phyloP scores from a whole-genome alignment of 2,113 vertebrate species.

The Gorilla gorilla region DNA sequence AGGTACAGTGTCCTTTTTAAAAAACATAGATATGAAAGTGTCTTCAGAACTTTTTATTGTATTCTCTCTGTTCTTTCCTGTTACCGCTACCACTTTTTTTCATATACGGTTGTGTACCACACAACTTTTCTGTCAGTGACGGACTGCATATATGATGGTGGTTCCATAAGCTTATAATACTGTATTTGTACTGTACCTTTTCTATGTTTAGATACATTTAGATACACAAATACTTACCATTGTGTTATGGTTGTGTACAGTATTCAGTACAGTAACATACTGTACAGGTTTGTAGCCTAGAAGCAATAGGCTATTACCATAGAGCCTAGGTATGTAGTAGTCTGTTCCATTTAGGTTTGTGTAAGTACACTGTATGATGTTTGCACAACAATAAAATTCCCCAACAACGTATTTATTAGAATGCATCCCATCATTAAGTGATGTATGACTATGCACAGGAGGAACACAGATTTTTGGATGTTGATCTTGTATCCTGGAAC shows the following conservation, averaged over 20 bases:
- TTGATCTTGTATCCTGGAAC: neutral
- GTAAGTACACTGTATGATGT: neutral
- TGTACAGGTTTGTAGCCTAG: neutral
- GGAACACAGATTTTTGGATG: neutral
- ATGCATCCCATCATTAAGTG: neutral
- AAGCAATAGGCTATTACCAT: neutral
- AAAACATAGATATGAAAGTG: neutral
- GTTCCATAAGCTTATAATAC: neutral
- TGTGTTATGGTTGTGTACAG: neutral
- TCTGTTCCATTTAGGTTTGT: neutral
- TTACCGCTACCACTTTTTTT: neutral
- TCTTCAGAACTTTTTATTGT: neutral
- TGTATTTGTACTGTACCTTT: neutral
- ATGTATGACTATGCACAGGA: neutral
- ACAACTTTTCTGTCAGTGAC: neutral
- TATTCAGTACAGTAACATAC: neutral
- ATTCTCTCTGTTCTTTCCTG: neutral
- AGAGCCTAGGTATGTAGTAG: neutral
- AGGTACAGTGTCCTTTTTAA: neutral
- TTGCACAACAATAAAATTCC: neutral
- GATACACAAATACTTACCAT: neutral
- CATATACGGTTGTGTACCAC: neutral
- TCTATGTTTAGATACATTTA: neutral
- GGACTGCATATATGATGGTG: neutral
- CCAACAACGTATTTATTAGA: neutral